phyloP scores from a whole-genome alignment of 2,797 vertebrate species.

The Menidia menidia region DNA sequence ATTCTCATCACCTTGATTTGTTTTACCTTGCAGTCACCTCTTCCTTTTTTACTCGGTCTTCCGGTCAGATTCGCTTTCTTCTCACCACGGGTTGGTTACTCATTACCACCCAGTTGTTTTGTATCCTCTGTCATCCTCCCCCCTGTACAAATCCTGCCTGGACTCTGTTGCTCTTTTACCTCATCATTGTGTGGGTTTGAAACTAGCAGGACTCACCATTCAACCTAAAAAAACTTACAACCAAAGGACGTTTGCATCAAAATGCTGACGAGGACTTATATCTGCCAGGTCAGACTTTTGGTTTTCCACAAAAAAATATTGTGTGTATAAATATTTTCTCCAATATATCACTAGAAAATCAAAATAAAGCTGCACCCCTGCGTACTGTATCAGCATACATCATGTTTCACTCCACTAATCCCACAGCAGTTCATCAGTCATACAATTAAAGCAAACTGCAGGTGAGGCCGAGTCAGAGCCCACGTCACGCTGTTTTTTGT shows the following conservation, averaged over 20 bases:
- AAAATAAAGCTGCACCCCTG: not conserved
- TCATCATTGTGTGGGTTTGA: no score
- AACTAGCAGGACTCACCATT: no score
- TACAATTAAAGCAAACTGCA: constrained; percentile 18
- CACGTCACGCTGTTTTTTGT: constrained; percentile 23
- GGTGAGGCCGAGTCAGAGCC: constrained; percentile 28
- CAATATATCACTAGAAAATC: not conserved
- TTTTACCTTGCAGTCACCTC: no score
- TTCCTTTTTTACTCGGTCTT: no score
- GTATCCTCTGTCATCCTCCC: no score
- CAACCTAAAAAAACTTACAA: not conserved
- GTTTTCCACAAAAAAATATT: not conserved
- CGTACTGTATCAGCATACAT: constrained; percentile 3
- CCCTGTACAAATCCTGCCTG: no score
- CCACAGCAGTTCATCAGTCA: constrained; percentile 8
- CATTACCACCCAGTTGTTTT: no score
- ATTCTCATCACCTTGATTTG: no score
- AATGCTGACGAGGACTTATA: not conserved
- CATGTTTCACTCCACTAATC: constrained; percentile 13
- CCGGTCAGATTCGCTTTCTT: no score
- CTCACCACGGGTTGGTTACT: no score
- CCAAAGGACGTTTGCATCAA: not conserved
- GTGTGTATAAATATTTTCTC: not conserved
- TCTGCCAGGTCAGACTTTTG: not conserved
- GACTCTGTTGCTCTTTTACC: no score